These are phyloP conservation scores for Papilio demoleus DNA, from an alignment of 2,888 invertebrate species.

Conservation along the genomic window DNA sequence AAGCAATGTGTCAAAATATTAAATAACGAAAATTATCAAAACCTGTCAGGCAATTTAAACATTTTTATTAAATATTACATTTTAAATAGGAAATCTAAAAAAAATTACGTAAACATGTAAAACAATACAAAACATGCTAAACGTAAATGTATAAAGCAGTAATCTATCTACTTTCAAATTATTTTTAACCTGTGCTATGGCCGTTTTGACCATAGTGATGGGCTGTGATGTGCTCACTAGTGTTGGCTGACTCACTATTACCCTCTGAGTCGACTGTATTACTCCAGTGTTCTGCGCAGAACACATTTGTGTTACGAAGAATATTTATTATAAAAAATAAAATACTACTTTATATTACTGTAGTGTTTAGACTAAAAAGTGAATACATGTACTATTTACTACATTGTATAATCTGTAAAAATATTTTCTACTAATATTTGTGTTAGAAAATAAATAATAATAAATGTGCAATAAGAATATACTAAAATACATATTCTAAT, in stretches of 20 bases:
- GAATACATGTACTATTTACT: neutral
- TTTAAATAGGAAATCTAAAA: neutral
- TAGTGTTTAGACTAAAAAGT: neutral
- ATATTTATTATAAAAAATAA: neutral
- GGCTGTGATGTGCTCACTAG: conserved; percentile 75
- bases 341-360: neutral
- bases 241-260: conserved; percentile 74
- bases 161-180: conserved; percentile 37
- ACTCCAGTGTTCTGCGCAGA: conserved; percentile 75
- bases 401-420: neutral
- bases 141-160: conserved; percentile 42
- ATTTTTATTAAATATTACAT: neutral
- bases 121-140: conserved; percentile 24
- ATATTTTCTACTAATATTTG: too few relatives aligned
- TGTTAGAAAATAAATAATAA: neutral
- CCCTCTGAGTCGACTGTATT: conserved; percentile 77
- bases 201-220: conserved; percentile 71
- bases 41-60: neutral
- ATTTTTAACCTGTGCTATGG: conserved; percentile 55
- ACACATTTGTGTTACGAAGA: conserved; percentile 25
- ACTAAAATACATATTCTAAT: too few relatives aligned
- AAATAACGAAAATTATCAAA: neutral
- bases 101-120: neutral
- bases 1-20: neutral
- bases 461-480: neutral